phyloP scores from a whole-genome alignment of 2,888 invertebrate genomes.

The Abrostola triplasia region DNA sequence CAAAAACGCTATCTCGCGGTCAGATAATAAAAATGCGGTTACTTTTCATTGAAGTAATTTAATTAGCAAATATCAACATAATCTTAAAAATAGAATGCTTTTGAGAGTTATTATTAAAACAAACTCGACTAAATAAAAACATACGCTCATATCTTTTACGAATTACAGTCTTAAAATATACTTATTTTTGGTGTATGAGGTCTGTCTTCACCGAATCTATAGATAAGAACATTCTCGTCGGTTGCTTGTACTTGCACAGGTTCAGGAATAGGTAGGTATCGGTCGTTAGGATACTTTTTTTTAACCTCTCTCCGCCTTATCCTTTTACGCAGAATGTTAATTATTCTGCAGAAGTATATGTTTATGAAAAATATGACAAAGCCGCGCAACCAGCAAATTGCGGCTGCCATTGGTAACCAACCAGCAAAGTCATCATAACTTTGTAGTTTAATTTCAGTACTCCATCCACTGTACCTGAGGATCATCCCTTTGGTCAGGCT shows the following conservation, averaged over 20 bases:
- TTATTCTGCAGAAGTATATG: constrained; percentile 66
- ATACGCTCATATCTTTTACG: not conserved
- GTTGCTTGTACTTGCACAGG: constrained; percentile 40
- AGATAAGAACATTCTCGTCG: constrained; percentile 61
- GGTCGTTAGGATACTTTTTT: constrained; percentile 47
- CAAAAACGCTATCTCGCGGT: constrained; percentile 49
- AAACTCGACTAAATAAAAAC: not conserved
- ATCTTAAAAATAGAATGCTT: not conserved
- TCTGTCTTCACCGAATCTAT: constrained; percentile 61
- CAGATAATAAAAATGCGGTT: constrained; percentile 21
- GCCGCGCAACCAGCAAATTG: constrained; percentile 74
- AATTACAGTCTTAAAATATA: not conserved
- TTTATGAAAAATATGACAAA: constrained; percentile 67
- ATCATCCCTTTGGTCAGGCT: constrained; percentile 79
- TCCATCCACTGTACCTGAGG: constrained; percentile 77
- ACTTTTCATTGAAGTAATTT: constrained; percentile 6
- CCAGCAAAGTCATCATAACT: constrained; percentile 73
- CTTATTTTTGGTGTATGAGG: constrained; percentile 46
- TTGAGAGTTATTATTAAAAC: not conserved
- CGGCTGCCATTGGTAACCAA: constrained; percentile 75
- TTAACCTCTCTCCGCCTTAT: constrained; percentile 65
- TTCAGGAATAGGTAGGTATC: constrained; percentile 70
- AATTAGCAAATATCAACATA: not conserved
- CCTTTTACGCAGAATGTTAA: constrained; percentile 56
- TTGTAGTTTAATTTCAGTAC: constrained; percentile 64